Evolutionary conservation across 2,888 invertebrate genomes (phyloP), one percentile per base, ranked within the genome.

Genomic region (Caradrina clavipalpis): DNA sequence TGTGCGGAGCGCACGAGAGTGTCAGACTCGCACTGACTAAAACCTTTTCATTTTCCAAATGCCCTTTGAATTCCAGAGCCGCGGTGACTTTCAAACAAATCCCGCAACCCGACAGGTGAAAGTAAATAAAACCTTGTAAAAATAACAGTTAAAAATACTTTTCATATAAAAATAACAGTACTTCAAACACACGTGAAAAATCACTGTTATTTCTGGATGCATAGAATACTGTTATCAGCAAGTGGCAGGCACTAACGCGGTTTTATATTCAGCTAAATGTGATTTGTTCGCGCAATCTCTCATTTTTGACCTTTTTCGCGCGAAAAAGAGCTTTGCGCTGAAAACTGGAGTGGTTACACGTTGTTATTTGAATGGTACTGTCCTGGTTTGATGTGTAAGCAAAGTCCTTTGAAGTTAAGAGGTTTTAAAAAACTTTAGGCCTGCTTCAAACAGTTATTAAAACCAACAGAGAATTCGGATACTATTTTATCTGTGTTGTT

Each of bases 161-260:
- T 26, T 35, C 1, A 35, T 35, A 39, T 51, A 60, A 70, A 63
- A 60, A 49, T 26, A 51, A 11, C 49, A 21, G 45, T 31, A 61
- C 19, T 19, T 59, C 51, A 47, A n/a, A 26, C 1, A 26, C 49
- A 31, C 39, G 55, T 69, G 56, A 76, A 61, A 70, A 69, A 66
- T 65, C 22, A 67, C 61, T 61, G 63, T 69, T 82, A 73, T 76
- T 73, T 74, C 76, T 50, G 22, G n/a, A 85, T 86, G 83, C 84
- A 87, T 81, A 61, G 73, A 62, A 49, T 45, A 75, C 75, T 75
- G 81, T 84, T 88, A 88, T 88, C 88, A 85, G 83, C 60, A 63
- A 76, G 74, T 73, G 67, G 70, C 87, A 88, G 83, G 77, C 81
- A 57, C 51, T 69, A 62, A 51, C 56, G 54, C 58, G 71, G 77